Evolutionary conservation across 1,140 invertebrate genomes (phyloP).

Genomic region (Ceratoteleas bidentatus): DNA sequence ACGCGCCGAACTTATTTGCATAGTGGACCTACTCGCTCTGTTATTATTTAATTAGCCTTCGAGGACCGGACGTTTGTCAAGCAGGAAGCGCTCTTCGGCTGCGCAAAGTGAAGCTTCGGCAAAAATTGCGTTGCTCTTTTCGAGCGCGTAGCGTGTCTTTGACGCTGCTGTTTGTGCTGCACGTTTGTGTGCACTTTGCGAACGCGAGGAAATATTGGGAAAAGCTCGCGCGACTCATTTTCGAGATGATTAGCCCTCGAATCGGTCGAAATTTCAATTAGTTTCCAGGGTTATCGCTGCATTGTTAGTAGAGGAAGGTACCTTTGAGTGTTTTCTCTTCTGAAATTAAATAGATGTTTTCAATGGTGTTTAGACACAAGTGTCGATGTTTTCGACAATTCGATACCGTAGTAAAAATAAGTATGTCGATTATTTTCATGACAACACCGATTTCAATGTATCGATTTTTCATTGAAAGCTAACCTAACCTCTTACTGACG

Average conservation of each 20-base stretch:
- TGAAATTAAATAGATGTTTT: no score
- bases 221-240: neutral
- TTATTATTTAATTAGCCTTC: constrained; percentile 38
- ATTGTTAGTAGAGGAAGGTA: no score
- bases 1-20: constrained; percentile 32
- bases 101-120: neutral
- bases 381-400: no score
- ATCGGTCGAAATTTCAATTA: neutral
- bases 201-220: neutral
- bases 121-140: neutral
- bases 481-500: no score
- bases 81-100: constrained; percentile 14
- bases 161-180: neutral
- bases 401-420: no score
- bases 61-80: constrained; percentile 12
- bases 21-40: constrained; percentile 17
- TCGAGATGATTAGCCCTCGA: neutral
- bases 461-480: no score
- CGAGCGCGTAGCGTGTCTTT: neutral
- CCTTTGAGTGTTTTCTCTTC: no score
- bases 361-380: no score
- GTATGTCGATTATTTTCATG: no score
- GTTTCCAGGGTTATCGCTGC: no score
- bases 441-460: no score
- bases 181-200: neutral